Evolutionary conservation across 2,113 vertebrate genomes (phyloP).

Genomic region (Nipponia nippon): DNA sequence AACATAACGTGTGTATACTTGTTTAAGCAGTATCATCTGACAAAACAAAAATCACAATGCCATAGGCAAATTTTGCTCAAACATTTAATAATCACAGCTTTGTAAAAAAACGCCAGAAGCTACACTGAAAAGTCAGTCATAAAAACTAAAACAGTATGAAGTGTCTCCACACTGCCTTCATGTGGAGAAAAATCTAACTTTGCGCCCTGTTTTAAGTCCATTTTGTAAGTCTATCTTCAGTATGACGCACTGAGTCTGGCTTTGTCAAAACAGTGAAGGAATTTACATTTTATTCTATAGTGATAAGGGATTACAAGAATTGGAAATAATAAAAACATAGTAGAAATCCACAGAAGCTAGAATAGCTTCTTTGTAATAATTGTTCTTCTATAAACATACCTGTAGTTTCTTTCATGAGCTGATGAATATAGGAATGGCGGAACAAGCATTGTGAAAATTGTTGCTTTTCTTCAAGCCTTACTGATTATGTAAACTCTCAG

Average conservation of each 20-base stretch:
- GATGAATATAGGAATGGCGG: not conserved
- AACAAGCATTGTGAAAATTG: not conserved
- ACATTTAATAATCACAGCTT: not conserved
- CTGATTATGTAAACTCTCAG: not conserved
- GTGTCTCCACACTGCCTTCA: conserved; percentile 31
- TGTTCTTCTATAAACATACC: not conserved
- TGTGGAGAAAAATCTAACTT: conserved; percentile 40
- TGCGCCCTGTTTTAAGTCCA: not conserved
- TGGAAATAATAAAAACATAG: not conserved
- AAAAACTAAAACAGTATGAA: not conserved
- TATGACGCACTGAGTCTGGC: not conserved
- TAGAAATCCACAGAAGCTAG: not conserved
- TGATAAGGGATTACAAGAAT: not conserved
- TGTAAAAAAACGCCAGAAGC: not conserved
- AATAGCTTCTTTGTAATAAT: not conserved
- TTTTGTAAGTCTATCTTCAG: not conserved
- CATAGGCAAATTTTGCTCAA: not conserved
- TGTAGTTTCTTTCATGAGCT: not conserved
- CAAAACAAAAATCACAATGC: not conserved
- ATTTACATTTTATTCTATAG: not conserved
- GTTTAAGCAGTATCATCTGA: not conserved
- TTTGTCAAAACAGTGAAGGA: not conserved
- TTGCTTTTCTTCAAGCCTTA: not conserved
- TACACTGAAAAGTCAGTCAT: not conserved
- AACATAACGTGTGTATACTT: accelerated